Conservation (phyloP, 1,140 invertebrate genomes). For the Drosophila mojavensis region DNA sequence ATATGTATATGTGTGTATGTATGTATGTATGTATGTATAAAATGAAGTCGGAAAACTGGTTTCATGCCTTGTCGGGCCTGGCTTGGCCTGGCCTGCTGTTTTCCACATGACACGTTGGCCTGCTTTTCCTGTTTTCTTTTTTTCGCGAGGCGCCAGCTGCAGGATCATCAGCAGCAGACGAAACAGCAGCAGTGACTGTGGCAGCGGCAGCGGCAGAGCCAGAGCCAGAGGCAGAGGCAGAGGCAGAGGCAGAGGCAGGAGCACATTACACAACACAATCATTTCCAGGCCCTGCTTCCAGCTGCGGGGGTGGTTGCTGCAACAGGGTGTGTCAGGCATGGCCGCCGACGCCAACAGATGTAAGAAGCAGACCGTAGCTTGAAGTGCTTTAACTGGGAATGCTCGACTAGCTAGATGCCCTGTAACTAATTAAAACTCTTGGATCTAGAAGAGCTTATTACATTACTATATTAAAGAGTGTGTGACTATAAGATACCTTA, state of each 20-base stretch:
- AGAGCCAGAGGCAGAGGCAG: neutral
- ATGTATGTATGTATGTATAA: neutral
- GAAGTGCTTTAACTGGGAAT: neutral
- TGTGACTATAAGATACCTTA: too few relatives aligned
- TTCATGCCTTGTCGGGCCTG: slow-evolving; percentile 43
- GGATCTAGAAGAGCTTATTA: neutral
- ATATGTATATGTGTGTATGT: neutral
- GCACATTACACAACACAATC: slow-evolving; percentile 36
- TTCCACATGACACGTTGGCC: slow-evolving; percentile 73
- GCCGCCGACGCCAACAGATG: neutral
- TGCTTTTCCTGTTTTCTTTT: slow-evolving; percentile 58
- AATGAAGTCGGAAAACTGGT: slow-evolving; percentile 48
- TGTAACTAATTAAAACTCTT: neutral
- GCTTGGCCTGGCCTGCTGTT: slow-evolving; percentile 46
- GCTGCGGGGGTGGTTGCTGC: slow-evolving; percentile 23
- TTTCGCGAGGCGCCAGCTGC: slow-evolving; percentile 29
- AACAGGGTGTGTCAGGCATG: slow-evolving; percentile 37
- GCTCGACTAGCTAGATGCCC: neutral
- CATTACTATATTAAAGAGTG: too few relatives aligned
- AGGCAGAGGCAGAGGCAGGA: neutral
- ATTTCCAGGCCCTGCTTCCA: slow-evolving; percentile 39
- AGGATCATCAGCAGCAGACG: slow-evolving; percentile 10
- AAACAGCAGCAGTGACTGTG: neutral
- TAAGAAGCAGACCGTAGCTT: neutral
- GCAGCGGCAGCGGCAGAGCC: neutral